These are phyloP conservation scores for Neolamprologus sp. DNA, from an alignment of 2,113 vertebrate species.

Conservation along the genomic window DNA sequence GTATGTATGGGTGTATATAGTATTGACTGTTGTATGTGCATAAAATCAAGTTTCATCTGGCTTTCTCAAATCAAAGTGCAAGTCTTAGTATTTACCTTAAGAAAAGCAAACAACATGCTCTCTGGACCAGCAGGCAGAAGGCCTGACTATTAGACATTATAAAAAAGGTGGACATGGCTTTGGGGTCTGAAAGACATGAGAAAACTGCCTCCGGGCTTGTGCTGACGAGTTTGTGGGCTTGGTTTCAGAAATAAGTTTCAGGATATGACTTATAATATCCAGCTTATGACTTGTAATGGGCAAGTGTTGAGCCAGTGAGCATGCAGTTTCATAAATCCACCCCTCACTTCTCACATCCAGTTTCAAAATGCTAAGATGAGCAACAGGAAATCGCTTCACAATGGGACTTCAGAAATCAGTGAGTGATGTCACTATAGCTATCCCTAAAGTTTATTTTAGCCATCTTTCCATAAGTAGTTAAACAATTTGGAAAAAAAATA, in stretches of 20 bases:
- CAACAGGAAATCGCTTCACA: background rate
- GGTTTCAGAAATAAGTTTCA: background rate
- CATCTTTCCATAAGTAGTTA: background rate
- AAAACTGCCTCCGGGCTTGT: background rate
- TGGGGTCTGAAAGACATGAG: background rate
- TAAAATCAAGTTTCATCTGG: background rate
- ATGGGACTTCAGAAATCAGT: background rate
- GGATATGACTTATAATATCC: background rate
- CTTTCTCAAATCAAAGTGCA: background rate
- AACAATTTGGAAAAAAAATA: background rate
- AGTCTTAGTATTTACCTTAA: background rate
- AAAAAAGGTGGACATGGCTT: background rate
- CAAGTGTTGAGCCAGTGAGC: background rate
- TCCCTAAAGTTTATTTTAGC: background rate
- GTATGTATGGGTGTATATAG: background rate
- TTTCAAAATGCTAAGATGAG: background rate
- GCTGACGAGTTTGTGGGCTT: background rate
- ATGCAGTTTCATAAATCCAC: background rate
- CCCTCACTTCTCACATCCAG: background rate
- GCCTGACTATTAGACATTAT: background rate
- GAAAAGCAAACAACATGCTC: background rate
- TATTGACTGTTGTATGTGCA: background rate
- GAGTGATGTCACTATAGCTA: background rate
- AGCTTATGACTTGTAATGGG: background rate
- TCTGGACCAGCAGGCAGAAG: background rate